Percentiles rank a stretch among this genome's conserved stretches.
Conservation (phyloP, 2,797 vertebrate genomes). For the Lophotriccus pileatus region DNA sequence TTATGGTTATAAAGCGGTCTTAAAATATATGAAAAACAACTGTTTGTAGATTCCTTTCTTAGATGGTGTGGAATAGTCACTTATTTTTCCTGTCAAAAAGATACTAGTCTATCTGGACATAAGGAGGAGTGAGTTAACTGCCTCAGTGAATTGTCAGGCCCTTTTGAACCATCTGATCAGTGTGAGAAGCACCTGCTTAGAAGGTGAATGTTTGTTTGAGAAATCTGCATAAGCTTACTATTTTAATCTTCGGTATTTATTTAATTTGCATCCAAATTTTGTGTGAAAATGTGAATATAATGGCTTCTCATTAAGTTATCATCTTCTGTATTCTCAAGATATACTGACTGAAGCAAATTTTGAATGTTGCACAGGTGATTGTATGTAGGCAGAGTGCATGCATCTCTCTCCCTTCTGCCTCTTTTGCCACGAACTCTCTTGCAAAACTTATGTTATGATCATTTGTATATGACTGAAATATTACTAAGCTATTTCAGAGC, state of each 20-base stretch:
- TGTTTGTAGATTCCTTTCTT: not conserved
- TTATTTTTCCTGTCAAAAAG: not conserved
- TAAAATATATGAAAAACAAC: not conserved
- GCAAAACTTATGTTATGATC: not conserved
- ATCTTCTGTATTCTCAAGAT: conserved; percentile 38
- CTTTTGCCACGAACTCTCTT: not conserved
- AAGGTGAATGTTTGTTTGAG: not conserved
- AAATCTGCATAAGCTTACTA: not conserved
- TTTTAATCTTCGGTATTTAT: conserved; percentile 21
- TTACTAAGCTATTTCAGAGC: not conserved
- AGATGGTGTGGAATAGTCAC: not conserved
- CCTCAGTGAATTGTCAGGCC: not conserved
- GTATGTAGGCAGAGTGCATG: not conserved
- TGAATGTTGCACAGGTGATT: not conserved
- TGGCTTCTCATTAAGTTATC: conserved; percentile 28
- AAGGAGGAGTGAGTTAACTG: not conserved
- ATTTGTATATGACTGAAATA: not conserved
- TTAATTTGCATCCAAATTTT: conserved; percentile 38
- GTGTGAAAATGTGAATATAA: conserved; percentile 40
- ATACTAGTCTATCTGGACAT: not conserved
- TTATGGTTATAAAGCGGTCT: not conserved
- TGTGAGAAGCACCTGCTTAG: not conserved
- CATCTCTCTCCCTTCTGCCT: conserved; percentile 21
- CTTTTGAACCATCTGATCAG: not conserved
- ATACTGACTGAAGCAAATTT: not conserved